These are phyloP conservation scores for Anthopleura sola DNA, from an alignment of 64 coral and sea anemone species.

Conservation along the genomic window DNA sequence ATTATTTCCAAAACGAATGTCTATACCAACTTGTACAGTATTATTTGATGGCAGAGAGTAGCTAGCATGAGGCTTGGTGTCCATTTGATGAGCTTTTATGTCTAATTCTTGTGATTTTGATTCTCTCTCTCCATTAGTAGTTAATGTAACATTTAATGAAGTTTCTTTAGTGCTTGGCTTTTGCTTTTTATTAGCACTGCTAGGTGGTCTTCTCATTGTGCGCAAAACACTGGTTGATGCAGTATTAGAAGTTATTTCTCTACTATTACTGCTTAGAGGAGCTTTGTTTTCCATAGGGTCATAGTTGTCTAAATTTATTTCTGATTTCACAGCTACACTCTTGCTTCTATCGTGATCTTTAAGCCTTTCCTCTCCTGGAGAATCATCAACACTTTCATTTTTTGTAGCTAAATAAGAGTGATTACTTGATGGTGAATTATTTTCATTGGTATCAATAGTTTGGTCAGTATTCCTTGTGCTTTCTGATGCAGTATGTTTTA, in stretches of 20 bases:
- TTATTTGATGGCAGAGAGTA: background rate
- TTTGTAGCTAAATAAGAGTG: background rate
- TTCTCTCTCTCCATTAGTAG: background rate
- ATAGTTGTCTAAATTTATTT: background rate
- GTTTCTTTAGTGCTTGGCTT: background rate
- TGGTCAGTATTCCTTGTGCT: background rate
- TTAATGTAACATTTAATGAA: background rate
- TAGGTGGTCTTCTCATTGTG: background rate
- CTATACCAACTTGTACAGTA: background rate
- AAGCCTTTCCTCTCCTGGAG: background rate
- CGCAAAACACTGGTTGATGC: background rate
- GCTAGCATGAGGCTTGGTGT: background rate
- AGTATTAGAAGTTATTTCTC: background rate
- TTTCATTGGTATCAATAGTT: background rate
- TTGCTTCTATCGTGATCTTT: background rate
- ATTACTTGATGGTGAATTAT: background rate
- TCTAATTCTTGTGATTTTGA: background rate
- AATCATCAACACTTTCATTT: background rate
- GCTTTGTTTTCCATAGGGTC: background rate
- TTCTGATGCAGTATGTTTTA: background rate
- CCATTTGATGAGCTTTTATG: background rate
- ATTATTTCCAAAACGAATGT: constrained; percentile 12
- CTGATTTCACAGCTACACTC: background rate
- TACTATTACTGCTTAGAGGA: background rate
- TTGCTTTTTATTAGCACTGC: background rate